Conservation (phyloP, 2,888 invertebrate species). For the Eustalomyia histrio region DNA sequence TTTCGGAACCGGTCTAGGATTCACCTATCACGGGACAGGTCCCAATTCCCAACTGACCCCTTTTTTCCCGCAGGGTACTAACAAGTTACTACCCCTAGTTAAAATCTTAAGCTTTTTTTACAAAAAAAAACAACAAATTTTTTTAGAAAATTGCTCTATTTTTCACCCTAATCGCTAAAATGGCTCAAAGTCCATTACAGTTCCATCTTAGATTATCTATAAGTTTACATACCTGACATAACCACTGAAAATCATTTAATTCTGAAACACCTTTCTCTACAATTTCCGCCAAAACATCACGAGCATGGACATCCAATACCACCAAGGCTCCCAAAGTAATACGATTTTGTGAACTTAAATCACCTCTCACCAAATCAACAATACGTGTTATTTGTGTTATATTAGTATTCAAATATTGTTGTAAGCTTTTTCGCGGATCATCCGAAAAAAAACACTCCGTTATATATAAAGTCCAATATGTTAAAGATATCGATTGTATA, state of each 20-base stretch:
- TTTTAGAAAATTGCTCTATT: no score
- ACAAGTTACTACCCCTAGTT: no score
- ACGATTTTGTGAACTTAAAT: slow-evolving; percentile 90
- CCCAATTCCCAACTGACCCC: no score
- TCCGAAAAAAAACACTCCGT: slow-evolving; percentile 86
- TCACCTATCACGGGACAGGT: no score
- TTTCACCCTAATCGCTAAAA: no score
- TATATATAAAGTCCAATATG: slow-evolving; percentile 95
- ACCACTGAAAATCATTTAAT: slow-evolving; percentile 94
- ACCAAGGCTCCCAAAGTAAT: slow-evolving; percentile 94
- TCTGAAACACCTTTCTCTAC: slow-evolving; percentile 83
- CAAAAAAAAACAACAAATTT: no score
- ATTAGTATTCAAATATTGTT: slow-evolving; percentile 85
- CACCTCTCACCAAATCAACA: slow-evolving; percentile 92
- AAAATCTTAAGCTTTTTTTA: no score
- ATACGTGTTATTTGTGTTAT: slow-evolving; percentile 85
- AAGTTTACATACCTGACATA: slow-evolving; percentile 82
- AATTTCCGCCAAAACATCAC: slow-evolving; percentile 89
- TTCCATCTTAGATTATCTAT: no score
- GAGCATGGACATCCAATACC: slow-evolving; percentile 94
- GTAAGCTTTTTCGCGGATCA: slow-evolving; percentile 80
- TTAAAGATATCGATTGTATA: slow-evolving; percentile 90
- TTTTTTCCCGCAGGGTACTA: no score
- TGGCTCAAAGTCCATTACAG: no score
- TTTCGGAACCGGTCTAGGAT: no score